Conservation (phyloP, 2,888 invertebrate genomes). For the Tricholauxania praeusta region DNA sequence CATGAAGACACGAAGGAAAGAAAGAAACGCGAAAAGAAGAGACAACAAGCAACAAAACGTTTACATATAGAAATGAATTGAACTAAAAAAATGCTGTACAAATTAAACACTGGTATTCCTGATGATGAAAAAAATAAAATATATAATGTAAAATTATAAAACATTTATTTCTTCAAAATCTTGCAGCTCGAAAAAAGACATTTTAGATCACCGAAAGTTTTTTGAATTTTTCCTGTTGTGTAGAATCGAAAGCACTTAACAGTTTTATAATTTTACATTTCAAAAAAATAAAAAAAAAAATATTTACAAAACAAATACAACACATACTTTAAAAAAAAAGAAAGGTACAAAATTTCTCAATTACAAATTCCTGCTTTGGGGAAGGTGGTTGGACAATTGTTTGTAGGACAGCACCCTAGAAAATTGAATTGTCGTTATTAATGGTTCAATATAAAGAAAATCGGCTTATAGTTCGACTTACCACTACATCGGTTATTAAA, state of each 20-base stretch:
- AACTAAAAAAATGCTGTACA: neutral
- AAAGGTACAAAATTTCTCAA: conserved; percentile 35
- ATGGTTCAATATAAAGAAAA: neutral
- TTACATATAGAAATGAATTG: conserved; percentile 58
- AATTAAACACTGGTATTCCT: neutral
- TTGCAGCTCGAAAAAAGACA: conserved; percentile 2
- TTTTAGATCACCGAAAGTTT: conserved; percentile 1
- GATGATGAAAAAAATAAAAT: conserved; percentile 32
- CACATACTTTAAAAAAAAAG: conserved; percentile 38
- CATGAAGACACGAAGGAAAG: conserved; percentile 77
- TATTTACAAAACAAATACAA: conserved; percentile 24
- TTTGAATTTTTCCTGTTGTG: neutral
- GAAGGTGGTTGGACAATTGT: conserved; percentile 46
- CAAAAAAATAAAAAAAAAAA: conserved; percentile 33
- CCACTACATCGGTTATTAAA: conserved; percentile 60
- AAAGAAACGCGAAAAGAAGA: conserved; percentile 73
- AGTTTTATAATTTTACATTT: conserved; percentile 42
- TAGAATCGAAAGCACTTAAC: neutral
- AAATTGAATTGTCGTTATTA: neutral
- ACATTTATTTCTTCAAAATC: conserved; percentile 42
- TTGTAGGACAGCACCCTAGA: conserved; percentile 44
- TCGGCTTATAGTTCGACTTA: conserved; percentile 43
- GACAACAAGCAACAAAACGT: conserved; percentile 56
- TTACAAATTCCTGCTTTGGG: conserved; percentile 64
- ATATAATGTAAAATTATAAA: conserved; percentile 42